Conservation (phyloP, 2,113 vertebrate genomes). For the Jaculus jaculus region DNA sequence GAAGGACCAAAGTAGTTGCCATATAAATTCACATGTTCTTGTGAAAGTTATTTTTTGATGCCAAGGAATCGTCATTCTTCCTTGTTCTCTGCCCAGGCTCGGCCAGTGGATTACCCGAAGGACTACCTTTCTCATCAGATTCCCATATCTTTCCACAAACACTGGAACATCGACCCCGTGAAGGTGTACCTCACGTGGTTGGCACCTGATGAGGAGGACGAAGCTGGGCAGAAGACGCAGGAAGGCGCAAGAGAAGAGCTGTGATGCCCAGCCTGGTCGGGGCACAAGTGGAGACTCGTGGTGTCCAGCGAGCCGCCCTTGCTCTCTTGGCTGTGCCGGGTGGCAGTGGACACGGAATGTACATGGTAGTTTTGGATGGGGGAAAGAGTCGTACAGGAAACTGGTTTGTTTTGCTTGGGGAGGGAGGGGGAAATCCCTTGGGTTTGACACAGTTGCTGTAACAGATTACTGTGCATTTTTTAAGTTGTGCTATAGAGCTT, state of each 20-base stretch:
- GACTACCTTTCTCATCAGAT: constrained; percentile 95
- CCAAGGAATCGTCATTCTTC: neutral
- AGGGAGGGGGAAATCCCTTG: neutral
- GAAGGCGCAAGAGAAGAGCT: constrained; percentile 88
- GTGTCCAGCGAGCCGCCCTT: neutral
- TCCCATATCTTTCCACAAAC: constrained; percentile 98
- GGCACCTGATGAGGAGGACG: constrained; percentile 83
- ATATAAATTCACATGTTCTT: too few relatives aligned
- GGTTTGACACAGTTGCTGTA: constrained; percentile 49
- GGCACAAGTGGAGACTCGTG: neutral
- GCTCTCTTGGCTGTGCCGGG: too few relatives aligned
- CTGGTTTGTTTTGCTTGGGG: neutral
- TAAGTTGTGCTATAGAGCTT: constrained; percentile 28
- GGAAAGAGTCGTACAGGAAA: constrained; percentile 33
- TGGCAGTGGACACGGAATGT: neutral
- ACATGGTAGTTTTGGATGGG: neutral
- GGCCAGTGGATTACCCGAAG: constrained; percentile 94
- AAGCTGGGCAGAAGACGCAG: constrained; percentile 54
- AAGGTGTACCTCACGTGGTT: constrained; percentile 94
- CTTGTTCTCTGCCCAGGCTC: constrained; percentile 86
- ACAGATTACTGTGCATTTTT: constrained; percentile 34
- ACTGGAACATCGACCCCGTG: constrained; percentile 97
- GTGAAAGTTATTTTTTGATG: neutral
- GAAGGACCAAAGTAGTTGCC: too few relatives aligned
- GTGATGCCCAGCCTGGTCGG: constrained; percentile 70